Evolutionary conservation across 2,888 invertebrate genomes (phyloP).

Genomic region (Apocheima hispidaria): DNA sequence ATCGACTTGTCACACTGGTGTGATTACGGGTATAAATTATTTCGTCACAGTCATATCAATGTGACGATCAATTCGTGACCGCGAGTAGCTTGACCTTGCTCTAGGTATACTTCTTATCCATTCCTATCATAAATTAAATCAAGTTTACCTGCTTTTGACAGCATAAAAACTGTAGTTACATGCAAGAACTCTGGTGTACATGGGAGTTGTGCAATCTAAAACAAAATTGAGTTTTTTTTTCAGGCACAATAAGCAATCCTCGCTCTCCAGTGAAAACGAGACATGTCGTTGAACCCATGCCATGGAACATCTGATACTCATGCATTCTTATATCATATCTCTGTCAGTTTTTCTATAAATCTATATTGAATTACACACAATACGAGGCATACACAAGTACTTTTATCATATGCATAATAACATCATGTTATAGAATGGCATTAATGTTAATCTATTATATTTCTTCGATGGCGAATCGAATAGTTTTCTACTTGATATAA

Average conservation of each 20-base stretch:
- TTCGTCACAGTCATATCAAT: too few species aligned
- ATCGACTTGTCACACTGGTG: too few species aligned
- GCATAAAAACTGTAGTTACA: too few species aligned
- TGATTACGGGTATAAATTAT: too few species aligned
- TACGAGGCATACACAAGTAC: neutral
- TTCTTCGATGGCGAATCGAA: neutral
- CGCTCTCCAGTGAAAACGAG: slow-evolving; percentile 77
- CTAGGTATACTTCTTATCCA: too few species aligned
- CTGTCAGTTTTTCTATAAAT: neutral
- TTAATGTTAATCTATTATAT: neutral
- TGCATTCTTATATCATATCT: slow-evolving; percentile 34
- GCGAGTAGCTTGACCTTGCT: too few species aligned
- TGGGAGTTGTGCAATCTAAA: too few species aligned
- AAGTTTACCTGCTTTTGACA: too few species aligned
- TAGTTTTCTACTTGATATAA: neutral
- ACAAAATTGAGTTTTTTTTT: too few species aligned
- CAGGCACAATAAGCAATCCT: slow-evolving; percentile 41
- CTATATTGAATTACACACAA: neutral
- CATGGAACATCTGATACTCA: slow-evolving; percentile 52
- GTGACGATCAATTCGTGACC: too few species aligned
- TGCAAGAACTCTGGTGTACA: too few species aligned
- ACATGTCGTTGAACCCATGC: slow-evolving; percentile 74
- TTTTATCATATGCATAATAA: neutral
- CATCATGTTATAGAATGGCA: neutral
- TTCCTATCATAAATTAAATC: too few species aligned